Base-by-base conservation (phyloP, 2,888 invertebrate genomes). In the Coelopa pilipes region DNA sequence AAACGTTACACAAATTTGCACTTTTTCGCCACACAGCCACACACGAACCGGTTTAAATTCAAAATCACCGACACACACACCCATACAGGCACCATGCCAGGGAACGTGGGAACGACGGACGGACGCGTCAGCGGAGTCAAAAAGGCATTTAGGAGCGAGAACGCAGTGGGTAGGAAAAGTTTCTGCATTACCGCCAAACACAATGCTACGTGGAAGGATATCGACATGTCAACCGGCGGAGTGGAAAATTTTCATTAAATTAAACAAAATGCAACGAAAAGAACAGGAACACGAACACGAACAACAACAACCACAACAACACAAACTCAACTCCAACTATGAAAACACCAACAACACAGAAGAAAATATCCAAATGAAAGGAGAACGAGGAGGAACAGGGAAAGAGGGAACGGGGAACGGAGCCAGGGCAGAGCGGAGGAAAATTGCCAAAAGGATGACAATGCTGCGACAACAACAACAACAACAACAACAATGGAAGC, bases 181-280 rank as follows among this genome's bases (percentile, higher is more conserved):
- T 62, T 45, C 7, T 62, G 62, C 62, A 45, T 62, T 62, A 62
- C 62, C 62, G 24, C 62, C 62, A 24, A 62, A 62, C 62, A 62
- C 24, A 62, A 62, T 34, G 62, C 62, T 45, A 62, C 62, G 62
- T 62, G 62, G 34, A 62, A 62, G n/a, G 62, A 21, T 24, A 66
- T 66, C 79, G 82, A 82, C 85, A 82, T 84, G 85, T 82, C 84
- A 84, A 83, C 83, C 82, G 84, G 81, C 82, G 84, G 84, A 85
- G 84, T 84, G 86, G 85, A 86, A 86, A 86, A 85, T 87, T 85
- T 86, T 87, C 85, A 86, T 86, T 86, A 85, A 86, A 85, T 86
- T 85, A 82, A 79, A 81, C 81, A 82, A 78, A 46, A 67, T 59
- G 67, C 60, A 47, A 69, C 70, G 69, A 21, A 50, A 71, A 19